phyloP scores from a whole-genome alignment of 2,888 invertebrate species.

The Tortricodes alternella region DNA sequence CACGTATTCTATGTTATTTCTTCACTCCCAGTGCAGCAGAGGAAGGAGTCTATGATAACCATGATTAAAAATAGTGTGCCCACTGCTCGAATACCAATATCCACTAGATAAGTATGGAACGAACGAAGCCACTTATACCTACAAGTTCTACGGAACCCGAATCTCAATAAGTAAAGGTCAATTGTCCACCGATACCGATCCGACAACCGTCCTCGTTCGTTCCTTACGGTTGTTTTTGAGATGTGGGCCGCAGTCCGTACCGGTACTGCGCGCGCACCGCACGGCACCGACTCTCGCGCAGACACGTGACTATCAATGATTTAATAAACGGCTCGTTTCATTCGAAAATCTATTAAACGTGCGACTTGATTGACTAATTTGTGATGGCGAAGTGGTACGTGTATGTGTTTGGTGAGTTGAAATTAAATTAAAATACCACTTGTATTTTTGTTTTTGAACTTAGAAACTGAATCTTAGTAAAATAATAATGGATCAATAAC shows the following conservation, averaged over 20 bases:
- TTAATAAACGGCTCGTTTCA: neutral
- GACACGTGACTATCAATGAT: neutral
- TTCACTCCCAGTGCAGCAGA: no score
- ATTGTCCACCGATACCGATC: neutral
- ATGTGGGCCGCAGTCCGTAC: constrained; percentile 31
- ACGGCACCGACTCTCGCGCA: constrained; percentile 17
- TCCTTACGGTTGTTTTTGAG: constrained; percentile 30
- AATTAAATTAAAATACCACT: constrained; percentile 1
- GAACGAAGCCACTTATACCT: neutral
- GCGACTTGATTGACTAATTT: constrained; percentile 28
- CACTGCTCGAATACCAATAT: neutral
- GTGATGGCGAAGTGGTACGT: constrained; percentile 34
- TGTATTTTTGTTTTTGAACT: constrained; percentile 30
- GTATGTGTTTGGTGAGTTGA: constrained; percentile 35
- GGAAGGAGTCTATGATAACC: neutral
- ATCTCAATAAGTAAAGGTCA: neutral
- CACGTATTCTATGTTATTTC: no score
- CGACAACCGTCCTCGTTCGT: constrained; percentile 18
- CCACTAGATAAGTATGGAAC: neutral
- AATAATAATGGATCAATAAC: no score
- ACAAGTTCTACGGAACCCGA: neutral
- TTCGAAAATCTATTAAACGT: constrained; percentile 7
- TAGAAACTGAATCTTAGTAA: neutral
- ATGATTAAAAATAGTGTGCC: neutral
- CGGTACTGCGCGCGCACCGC: constrained; percentile 26